These are phyloP conservation scores for Syngnathus rostellatus DNA, from an alignment of 2,797 vertebrate genomes.

Conservation along the genomic window DNA sequence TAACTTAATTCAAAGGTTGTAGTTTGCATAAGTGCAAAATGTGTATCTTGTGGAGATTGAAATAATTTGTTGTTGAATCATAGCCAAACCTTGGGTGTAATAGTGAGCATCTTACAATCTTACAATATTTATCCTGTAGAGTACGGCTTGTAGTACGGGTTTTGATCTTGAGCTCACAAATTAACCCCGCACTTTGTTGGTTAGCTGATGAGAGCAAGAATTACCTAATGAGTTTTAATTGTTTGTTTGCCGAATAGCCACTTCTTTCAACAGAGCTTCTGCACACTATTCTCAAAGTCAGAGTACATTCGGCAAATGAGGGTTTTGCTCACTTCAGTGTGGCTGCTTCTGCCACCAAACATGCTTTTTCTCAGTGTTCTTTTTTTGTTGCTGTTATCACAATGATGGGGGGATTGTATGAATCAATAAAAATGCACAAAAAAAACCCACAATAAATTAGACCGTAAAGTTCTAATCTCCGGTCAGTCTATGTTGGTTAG, in stretches of 20 bases:
- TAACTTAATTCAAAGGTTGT: neutral
- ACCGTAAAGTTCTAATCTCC: neutral
- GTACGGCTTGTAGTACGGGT: neutral
- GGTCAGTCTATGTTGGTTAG: no score
- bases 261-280: neutral
- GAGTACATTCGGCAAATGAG: neutral
- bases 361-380: neutral
- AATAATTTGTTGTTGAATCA: neutral
- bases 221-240: no score
- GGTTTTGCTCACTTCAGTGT: conserved; percentile 4
- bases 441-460: neutral
- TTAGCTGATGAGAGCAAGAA: neutral
- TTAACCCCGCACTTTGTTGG: neutral
- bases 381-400: neutral
- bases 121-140: neutral
- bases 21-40: neutral
- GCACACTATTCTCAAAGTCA: neutral
- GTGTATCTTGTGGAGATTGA: conserved; percentile 1
- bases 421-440: neutral
- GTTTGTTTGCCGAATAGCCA: neutral
- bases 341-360: conserved; percentile 14
- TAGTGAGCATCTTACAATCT: neutral
- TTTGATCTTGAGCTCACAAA: neutral
- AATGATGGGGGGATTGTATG: neutral
- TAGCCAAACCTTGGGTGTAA: neutral